phyloP scores from a whole-genome alignment of 2,797 vertebrate species.

The Onychomys leucogaster region DNA sequence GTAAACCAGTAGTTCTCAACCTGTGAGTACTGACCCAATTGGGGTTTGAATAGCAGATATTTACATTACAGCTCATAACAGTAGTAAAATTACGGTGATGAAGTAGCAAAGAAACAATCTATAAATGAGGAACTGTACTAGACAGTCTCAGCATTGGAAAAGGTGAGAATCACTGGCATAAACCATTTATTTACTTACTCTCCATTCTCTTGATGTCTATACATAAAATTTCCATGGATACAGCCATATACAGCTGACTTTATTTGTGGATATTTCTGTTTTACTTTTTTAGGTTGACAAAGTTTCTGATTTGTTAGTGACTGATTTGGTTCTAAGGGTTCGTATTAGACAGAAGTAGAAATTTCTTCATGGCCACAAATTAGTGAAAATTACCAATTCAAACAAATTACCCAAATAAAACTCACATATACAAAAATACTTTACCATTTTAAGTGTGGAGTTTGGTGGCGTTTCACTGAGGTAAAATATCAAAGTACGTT shows the following conservation, averaged over 20 bases:
- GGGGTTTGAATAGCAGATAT: neutral
- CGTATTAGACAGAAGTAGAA: neutral
- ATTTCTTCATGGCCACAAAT: slow-evolving; percentile 7
- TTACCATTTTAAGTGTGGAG: neutral
- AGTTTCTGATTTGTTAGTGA: neutral
- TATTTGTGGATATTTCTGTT: neutral
- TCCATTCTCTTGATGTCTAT: neutral
- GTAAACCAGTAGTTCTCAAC: neutral
- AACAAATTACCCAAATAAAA: neutral
- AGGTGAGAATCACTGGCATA: neutral
- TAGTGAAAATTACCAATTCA: neutral
- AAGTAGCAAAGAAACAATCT: neutral
- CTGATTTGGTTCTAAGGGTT: neutral
- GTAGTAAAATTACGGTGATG: neutral
- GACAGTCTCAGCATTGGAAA: neutral
- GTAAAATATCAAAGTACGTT: neutral
- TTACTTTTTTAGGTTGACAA: neutral
- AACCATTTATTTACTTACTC: neutral
- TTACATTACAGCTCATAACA: neutral
- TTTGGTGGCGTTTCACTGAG: neutral
- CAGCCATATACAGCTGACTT: neutral
- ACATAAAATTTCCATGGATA: neutral
- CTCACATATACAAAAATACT: neutral
- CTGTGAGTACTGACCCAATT: neutral
- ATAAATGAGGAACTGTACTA: neutral